Conservation (phyloP, 2,888 invertebrate genomes). For the Alitta virens region DNA sequence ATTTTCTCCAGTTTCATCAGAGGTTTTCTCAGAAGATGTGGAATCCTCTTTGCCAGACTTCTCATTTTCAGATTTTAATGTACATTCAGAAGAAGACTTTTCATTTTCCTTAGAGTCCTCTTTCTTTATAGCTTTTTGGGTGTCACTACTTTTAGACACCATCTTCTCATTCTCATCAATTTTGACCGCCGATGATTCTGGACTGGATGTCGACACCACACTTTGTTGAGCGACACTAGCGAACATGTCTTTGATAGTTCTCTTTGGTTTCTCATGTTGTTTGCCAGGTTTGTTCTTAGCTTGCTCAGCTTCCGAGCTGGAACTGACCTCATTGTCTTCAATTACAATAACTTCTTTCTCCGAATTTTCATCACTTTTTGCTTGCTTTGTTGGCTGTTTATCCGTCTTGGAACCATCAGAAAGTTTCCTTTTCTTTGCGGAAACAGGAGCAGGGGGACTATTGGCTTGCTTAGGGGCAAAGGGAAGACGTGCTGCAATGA, state of each 20-base stretch:
- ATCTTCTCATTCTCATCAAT: constrained; percentile 10
- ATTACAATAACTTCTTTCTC: constrained; percentile 1
- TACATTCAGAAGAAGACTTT: no score
- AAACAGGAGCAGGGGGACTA: not conserved
- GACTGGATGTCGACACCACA: constrained; percentile 39
- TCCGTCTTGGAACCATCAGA: constrained; percentile 26
- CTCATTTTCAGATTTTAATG: no score
- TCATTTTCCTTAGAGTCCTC: no score
- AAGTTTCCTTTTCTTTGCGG: constrained; percentile 29
- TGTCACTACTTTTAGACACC: not conserved
- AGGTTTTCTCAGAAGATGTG: no score
- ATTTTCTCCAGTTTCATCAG: no score
- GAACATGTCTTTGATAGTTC: constrained; percentile 33
- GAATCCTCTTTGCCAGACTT: no score
- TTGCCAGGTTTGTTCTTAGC: not conserved
- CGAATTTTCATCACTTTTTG: constrained; percentile 6
- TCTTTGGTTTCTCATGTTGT: not conserved
- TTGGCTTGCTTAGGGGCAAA: constrained; percentile 10
- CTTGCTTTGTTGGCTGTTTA: not conserved
- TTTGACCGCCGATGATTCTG: constrained; percentile 36
- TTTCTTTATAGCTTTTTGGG: no score
- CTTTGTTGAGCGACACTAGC: constrained; percentile 30
- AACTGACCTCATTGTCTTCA: constrained; percentile 29
- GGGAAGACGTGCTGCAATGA: constrained; percentile 26
- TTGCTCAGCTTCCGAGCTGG: constrained; percentile 22